phyloP scores from a whole-genome alignment of 2,797 vertebrate genomes.

The Melopsittacus undulatus region DNA sequence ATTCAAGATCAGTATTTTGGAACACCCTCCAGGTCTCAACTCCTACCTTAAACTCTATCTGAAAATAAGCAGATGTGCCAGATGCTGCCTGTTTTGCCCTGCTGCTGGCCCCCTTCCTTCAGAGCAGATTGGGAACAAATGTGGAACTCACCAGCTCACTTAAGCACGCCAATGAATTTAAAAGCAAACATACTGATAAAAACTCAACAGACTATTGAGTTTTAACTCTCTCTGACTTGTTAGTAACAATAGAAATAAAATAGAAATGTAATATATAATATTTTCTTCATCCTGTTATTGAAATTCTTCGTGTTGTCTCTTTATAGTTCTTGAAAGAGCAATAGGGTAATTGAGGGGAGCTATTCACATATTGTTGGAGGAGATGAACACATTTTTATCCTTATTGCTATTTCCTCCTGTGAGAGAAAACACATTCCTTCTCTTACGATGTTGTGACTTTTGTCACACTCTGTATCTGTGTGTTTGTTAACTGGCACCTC shows the following conservation, averaged over 20 bases:
- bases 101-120: constrained; percentile 22
- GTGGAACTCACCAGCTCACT: neutral
- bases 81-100: constrained; percentile 39
- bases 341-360: constrained; percentile 2
- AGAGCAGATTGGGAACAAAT: constrained; percentile 61
- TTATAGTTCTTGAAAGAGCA: neutral
- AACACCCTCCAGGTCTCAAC: constrained; percentile 23
- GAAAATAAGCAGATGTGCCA: constrained; percentile 60
- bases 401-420: constrained; percentile 2
- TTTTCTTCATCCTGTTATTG: constrained; percentile 1
- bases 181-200: constrained; percentile 36
- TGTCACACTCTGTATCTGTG: constrained; percentile 56
- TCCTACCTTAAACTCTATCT: constrained; percentile 34
- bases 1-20: constrained; percentile 28
- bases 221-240: neutral
- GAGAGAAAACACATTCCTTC: constrained; percentile 39
- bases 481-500: constrained; percentile 68
- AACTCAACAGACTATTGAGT: neutral
- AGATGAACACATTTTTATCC: constrained; percentile 2
- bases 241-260: neutral
- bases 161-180: constrained; percentile 13
- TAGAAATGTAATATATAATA: neutral
- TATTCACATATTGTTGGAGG: neutral
- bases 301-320: neutral
- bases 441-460: constrained; percentile 63